Evolutionary conservation across 2,797 vertebrate genomes (phyloP).

Genomic region (Smutsia temminckii): DNA sequence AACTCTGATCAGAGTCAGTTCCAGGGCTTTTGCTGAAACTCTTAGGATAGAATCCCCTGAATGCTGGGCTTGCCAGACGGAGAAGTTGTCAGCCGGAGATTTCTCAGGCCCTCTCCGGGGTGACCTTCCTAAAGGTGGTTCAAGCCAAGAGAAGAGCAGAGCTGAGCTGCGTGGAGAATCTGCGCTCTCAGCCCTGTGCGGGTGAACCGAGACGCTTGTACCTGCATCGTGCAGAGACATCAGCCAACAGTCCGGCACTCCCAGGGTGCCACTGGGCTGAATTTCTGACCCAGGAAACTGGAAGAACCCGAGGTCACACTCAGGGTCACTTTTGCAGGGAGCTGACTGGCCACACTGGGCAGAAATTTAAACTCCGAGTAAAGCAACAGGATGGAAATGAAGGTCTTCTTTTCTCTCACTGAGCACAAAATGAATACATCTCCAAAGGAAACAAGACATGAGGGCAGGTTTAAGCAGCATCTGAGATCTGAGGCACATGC

Average conservation of each 20-base stretch:
- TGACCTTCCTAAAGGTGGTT: background rate
- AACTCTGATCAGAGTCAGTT: too few relatives aligned
- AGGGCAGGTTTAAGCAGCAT: accelerated
- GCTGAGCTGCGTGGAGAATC: background rate
- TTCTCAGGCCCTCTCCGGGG: accelerated
- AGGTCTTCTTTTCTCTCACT: background rate
- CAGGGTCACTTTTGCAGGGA: background rate
- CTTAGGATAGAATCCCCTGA: background rate
- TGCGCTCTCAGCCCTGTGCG: accelerated
- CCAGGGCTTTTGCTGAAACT: too few relatives aligned
- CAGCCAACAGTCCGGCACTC: accelerated
- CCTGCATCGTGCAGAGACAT: background rate
- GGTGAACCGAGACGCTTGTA: background rate
- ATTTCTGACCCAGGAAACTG: background rate
- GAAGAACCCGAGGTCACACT: accelerated
- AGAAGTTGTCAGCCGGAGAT: background rate
- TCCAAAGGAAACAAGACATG: background rate
- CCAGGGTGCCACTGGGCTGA: accelerated
- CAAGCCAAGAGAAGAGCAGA: background rate
- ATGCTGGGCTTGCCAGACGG: background rate
- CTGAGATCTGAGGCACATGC: too few relatives aligned
- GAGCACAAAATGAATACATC: background rate
- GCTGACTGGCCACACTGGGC: background rate
- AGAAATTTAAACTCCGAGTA: background rate
- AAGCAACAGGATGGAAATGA: background rate